Base-by-base conservation (phyloP, 2,113 vertebrate genomes). In the Dicrurus megarhynchus region DNA sequence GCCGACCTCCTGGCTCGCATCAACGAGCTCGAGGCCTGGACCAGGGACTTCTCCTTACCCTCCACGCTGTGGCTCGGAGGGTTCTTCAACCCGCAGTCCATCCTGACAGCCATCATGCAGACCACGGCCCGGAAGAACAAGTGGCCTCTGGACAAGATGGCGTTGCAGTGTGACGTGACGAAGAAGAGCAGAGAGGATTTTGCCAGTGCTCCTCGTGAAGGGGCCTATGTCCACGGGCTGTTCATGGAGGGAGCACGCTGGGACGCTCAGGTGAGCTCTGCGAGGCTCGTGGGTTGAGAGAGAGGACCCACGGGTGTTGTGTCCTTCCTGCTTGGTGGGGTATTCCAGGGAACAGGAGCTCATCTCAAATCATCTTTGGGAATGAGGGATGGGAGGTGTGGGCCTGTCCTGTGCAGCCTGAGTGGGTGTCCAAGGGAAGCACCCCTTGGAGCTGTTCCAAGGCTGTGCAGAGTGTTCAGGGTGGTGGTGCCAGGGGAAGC, bases 81-180 rank as follows among this genome's bases (percentile, higher is more conserved):
- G 17, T 98, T 99, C 97, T 99, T 99, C 96, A 99, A 99, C 90
- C 99, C 99, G 0, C 99, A 99, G 98, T 99, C 99, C 73, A 98
- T 99, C 93, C 98, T 99, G 90, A 99, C 99, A 0, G 99, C 99
- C 94, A 98, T 99, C 97, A 99, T 99, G 99, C 99, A 99, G 97
- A 98, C 98, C 8, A 98, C 96, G 49, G 99, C 99, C 5, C 97
- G 98, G 13, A 99, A 97, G 94, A 99, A 99, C 0, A 97, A 98
- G 93, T 99, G 99, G 99, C 99, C 99, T 4, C 98, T 99, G 89
- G 99, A 99, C 97, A 98, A 97, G 86, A 99, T 99, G 99, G 88
- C 96, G 23, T 91, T 99, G 75, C 99, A 99, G 76, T 99, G 99
- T 6, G 99, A 99, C 0, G 98, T 99, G 74, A 99, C 98, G 0